Base-by-base conservation (phyloP, 1,140 invertebrate genomes). In the Mesaphorura yosii region DNA sequence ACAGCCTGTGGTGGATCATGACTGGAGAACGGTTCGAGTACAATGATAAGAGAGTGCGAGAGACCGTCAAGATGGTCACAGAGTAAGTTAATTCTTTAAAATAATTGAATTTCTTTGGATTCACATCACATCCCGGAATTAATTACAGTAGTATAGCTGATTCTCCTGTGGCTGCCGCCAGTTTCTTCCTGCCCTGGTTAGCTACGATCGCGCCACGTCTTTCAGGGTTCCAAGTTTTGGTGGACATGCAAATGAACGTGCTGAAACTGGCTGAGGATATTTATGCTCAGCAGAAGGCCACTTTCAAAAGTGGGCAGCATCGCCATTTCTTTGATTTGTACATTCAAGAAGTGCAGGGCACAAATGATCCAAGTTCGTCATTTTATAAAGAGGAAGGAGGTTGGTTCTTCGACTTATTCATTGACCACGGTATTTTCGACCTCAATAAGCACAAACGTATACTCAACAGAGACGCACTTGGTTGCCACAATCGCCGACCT, bases 141-240 rank as follows among this genome's bases (percentile, higher is more conserved):
- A 14, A 29, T 28, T 28, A 28, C 10, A 26, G 10, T 28, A 28
- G 10, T 26, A 28, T 14, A 15, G 25, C 25, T 49, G n/a, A 39
- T 31, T 49, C 15, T 38, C 4, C 7, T 23, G 38, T 15, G 17
- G 14, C 23, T 42, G 23, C 22, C 42, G 15, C 42, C 6, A 7
- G 48, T 0, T 2, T 51, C 22, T 53, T 50, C 22, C n/a, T 37
- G 10, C 56, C 56, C 26, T 47, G 27, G 28, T 20, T 59, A 44
- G 41, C 12, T 10, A 10, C 12, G 10, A 19, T 20, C 22, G 81
- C 82, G 2, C 84, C 85, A 0, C 77, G 80, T 53, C 68, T 75
- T 17, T 85, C 82, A 1, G 84, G 85, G 1, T 88, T 86, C 60
- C 84, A 76, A 59, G 69, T 77, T 6, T 86, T 86, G 55, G 65